These are phyloP conservation scores for Apodemia zela DNA, from an alignment of 2,888 invertebrate species.

Conservation along the genomic window DNA sequence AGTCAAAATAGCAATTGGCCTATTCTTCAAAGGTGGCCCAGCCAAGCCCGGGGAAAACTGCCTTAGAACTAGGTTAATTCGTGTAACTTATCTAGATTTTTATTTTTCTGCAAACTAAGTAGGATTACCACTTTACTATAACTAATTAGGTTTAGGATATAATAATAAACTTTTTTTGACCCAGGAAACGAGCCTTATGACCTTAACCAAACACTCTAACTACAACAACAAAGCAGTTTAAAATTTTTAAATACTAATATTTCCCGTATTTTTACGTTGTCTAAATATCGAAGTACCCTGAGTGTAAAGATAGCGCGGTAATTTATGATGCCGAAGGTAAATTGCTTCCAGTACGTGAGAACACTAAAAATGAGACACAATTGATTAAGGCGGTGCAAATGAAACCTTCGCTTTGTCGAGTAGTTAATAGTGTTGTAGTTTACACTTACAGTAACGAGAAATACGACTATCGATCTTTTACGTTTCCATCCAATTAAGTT, in stretches of 20 bases:
- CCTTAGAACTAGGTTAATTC: no score
- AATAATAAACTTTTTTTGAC: no score
- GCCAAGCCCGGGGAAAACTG: no score
- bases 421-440: constrained; percentile 1
- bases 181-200: no score
- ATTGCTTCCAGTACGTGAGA: constrained; percentile 8
- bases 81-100: no score
- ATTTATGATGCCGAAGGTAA: constrained; percentile 6
- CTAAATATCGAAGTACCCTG: not conserved
- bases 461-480: not conserved
- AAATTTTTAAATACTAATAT: not conserved
- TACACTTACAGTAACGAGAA: not conserved
- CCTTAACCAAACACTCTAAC: not conserved
- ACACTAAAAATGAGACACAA: constrained; percentile 9
- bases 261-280: not conserved
- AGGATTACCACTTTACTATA: no score
- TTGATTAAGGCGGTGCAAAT: constrained; percentile 9
- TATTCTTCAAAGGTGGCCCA: no score
- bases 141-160: no score
- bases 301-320: not conserved
- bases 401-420: not conserved
- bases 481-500: not conserved
- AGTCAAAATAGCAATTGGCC: no score
- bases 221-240: not conserved
- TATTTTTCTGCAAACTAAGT: no score